Base-by-base conservation (phyloP, 2,888 invertebrate species). In the Callimorpha dominula region DNA sequence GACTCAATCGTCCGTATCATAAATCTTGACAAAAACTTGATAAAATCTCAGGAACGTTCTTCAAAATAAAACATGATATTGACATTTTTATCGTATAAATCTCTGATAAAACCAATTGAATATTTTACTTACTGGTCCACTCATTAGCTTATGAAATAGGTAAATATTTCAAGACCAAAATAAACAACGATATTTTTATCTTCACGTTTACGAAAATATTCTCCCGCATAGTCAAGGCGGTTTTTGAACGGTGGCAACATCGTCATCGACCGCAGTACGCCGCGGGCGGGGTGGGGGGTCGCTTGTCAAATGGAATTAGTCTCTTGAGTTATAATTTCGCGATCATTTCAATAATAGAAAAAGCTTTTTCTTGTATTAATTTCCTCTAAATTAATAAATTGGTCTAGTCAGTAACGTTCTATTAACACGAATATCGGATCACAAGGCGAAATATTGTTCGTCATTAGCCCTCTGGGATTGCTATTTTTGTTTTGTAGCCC, bases 401-500 rank as follows among this genome's bases (percentile, higher is more conserved):
- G 81, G 85, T 78, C 77, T 49, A 73, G 65, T 76, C 76, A 65
- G 65, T 85, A 90, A 90, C 85, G 82, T 80, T 81, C 67, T n/a
- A 11, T 71, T 68, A 78, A 81, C 91, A 91, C 89, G 90, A 83
- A 84, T 85, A 76, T 74, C 70, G 68, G 70, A 68, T 69, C 63
- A 73, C 69, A 70, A 78, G 68, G 73, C 74, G 69, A 75, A 80
- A 74, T 78, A 80, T 52, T 52, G 66, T 66, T 64, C 63, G 66
- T 72, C 42, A 60, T 66, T 73, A 80, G 78, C 78, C 81, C 82
- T 77, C 83, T 82, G 81, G 81, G 84, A 86, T 80, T 81, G 85
- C 94, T 95, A 95, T 95, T 95, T 95, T 94, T 91, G 91, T 94
- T 93, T 91, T 88, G 90, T 88, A 92, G 91, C 91, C 90, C 91